phyloP scores from a whole-genome alignment of 2,888 invertebrate genomes.

The Agriotes lineatus region DNA sequence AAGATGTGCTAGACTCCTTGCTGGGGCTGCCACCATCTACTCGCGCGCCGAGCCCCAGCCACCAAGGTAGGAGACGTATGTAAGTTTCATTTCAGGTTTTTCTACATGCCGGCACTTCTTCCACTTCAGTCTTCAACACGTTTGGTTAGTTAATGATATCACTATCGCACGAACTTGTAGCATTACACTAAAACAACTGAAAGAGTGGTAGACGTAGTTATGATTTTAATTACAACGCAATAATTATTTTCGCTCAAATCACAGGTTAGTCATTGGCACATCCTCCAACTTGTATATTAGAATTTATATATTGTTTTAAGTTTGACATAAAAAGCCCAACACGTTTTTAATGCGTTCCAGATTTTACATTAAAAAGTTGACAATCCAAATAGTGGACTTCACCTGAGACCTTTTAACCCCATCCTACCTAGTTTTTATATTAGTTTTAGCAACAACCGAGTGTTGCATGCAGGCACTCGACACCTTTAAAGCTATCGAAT shows the following conservation, averaged over 20 bases:
- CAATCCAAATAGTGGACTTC: not conserved
- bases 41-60: slow-evolving; percentile 80
- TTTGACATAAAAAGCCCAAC: too few relatives aligned
- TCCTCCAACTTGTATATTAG: too few relatives aligned
- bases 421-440: not conserved
- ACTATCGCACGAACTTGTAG: slow-evolving; percentile 16
- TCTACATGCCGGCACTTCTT: slow-evolving; percentile 42
- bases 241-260: not conserved
- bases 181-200: not conserved
- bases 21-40: slow-evolving; percentile 86
- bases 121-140: slow-evolving; percentile 36
- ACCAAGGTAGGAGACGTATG: slow-evolving; percentile 81
- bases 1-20: slow-evolving; percentile 93
- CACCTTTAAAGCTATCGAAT: not conserved
- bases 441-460: slow-evolving; percentile 65
- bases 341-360: too few relatives aligned
- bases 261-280: not conserved
- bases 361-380: too few relatives aligned
- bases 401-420: not conserved
- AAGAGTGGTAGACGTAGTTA: not conserved
- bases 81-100: slow-evolving; percentile 76
- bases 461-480: slow-evolving; percentile 3
- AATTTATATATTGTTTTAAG: too few relatives aligned
- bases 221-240: not conserved
- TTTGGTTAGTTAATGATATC: slow-evolving; percentile 20